Conservation (phyloP, 2,797 vertebrate species). For the Acrossocheilus fasciatus region DNA sequence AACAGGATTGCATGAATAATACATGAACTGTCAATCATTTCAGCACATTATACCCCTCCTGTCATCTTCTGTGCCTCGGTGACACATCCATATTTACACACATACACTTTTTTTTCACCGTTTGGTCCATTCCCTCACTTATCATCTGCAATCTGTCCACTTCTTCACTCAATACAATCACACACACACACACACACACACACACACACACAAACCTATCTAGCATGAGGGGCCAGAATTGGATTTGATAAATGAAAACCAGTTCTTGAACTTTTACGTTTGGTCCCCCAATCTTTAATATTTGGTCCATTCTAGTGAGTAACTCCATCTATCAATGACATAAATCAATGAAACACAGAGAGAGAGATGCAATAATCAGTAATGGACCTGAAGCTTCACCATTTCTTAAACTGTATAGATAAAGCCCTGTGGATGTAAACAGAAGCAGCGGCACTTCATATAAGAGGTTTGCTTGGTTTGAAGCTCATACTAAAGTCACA, state of each 20-base stretch:
- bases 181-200: conserved; percentile 17
- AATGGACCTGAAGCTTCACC: not conserved
- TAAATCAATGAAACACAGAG: not conserved
- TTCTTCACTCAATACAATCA: conserved; percentile 17
- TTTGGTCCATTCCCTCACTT: conserved; percentile 46
- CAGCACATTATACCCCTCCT: conserved; percentile 68
- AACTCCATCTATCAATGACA: not conserved
- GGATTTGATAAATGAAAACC: conserved; percentile 14
- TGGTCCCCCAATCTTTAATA: not conserved
- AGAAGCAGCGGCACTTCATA: not conserved
- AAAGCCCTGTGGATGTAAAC: not conserved
- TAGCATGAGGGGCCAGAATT: not conserved
- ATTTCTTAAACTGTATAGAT: conserved; percentile 9
- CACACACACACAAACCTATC: conserved; percentile 12
- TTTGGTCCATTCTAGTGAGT: not conserved
- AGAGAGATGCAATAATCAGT: not conserved
- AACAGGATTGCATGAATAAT: conserved; percentile 61
- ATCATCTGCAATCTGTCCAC: conserved; percentile 37
- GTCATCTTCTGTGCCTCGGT: conserved; percentile 61
- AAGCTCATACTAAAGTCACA: not conserved
- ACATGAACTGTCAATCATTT: conserved; percentile 64
- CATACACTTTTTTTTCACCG: conserved; percentile 41
- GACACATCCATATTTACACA: conserved; percentile 64
- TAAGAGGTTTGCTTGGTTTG: not conserved
- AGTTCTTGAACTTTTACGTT: not conserved